Evolutionary conservation across 2,113 vertebrate species (phyloP).

Genomic region (Podarcis muralis): DNA sequence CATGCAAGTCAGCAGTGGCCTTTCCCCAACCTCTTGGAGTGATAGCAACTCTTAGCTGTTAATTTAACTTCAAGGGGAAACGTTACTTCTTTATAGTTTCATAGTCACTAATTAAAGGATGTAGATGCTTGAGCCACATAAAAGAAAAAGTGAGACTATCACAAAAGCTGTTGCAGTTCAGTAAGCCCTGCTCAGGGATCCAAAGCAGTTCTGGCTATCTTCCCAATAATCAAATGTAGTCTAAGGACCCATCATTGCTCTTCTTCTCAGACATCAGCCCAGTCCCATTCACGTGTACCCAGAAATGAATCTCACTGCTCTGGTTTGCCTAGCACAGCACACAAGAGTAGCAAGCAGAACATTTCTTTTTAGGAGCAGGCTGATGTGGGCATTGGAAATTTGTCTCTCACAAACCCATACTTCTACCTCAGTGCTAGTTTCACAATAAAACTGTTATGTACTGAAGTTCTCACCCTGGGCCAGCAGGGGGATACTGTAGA

Average conservation of each 20-base stretch:
- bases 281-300: not conserved
- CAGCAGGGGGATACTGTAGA: too few species aligned
- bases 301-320: not conserved
- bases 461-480: too few species aligned
- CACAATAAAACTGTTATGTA: too few species aligned
- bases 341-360: too few species aligned
- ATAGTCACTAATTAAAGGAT: not conserved
- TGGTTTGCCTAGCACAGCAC: too few species aligned
- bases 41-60: not conserved
- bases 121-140: not conserved
- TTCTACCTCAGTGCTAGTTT: too few species aligned
- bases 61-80: not conserved
- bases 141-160: not conserved
- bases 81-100: not conserved
- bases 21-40: not conserved
- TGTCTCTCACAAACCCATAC: too few species aligned
- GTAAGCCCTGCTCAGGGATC: not conserved
- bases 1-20: not conserved
- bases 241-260: not conserved
- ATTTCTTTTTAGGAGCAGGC: too few species aligned
- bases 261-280: not conserved
- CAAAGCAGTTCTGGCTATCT: not conserved
- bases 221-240: not conserved
- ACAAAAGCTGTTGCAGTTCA: not conserved
- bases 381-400: too few species aligned